Evolutionary conservation across 2,888 invertebrate genomes (phyloP).

Genomic region (Eilema depressum): DNA sequence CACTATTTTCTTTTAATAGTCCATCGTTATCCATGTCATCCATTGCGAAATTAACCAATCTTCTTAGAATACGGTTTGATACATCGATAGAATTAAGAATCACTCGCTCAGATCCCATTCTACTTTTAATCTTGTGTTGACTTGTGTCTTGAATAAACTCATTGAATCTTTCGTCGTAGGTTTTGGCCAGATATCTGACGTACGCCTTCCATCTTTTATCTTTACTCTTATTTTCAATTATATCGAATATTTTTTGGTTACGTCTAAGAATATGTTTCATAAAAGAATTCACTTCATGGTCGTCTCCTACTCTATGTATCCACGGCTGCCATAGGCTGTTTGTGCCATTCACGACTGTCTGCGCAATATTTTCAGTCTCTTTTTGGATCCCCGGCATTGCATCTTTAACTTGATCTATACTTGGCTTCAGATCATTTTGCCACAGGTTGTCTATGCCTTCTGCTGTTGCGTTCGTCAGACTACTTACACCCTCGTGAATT

Average conservation of each 20-base stretch:
- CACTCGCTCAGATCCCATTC: slow-evolving; percentile 59
- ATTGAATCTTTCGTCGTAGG: slow-evolving; percentile 58
- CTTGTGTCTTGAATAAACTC: slow-evolving; percentile 56
- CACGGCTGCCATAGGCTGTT: neutral
- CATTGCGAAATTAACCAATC: slow-evolving; percentile 54
- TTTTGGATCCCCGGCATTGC: too few relatives aligned
- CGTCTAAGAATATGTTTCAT: slow-evolving; percentile 58
- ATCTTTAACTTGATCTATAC: neutral
- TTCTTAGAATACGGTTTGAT: slow-evolving; percentile 56
- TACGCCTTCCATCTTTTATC: slow-evolving; percentile 39
- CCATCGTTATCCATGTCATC: slow-evolving; percentile 43
- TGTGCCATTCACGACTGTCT: too few relatives aligned
- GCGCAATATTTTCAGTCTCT: too few relatives aligned
- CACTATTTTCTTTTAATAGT: neutral
- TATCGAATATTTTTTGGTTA: slow-evolving; percentile 51
- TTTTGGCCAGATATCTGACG: slow-evolving; percentile 45
- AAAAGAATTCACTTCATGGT: slow-evolving; percentile 54
- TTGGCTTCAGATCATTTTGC: too few relatives aligned
- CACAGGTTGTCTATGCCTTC: neutral
- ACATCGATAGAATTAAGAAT: slow-evolving; percentile 63
- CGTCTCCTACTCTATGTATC: slow-evolving; percentile 49
- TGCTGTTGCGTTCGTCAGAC: neutral
- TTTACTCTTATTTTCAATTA: slow-evolving; percentile 45
- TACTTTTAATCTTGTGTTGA: slow-evolving; percentile 59
- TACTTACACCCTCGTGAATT: neutral